Conservation (phyloP, 2,888 invertebrate species). For the Agriopis aurantiaria region DNA sequence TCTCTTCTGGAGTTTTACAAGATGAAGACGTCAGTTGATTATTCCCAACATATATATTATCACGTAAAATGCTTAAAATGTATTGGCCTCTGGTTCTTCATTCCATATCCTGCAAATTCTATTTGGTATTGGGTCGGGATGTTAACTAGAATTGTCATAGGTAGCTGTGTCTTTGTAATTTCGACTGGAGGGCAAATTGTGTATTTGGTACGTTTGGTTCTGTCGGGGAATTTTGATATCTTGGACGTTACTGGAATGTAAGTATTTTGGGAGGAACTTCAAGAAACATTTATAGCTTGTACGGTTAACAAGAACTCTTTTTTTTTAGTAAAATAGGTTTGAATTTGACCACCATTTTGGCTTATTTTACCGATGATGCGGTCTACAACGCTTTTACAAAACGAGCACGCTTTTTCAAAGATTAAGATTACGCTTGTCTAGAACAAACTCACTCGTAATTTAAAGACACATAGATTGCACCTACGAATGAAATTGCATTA, state of each 20-base stretch:
- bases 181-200: constrained; percentile 58
- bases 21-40: constrained; percentile 53
- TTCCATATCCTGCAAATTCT: constrained; percentile 54
- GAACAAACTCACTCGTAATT: no score
- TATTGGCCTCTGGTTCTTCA: constrained; percentile 62
- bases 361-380: no score
- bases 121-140: constrained; percentile 56
- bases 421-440: no score
- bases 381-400: no score
- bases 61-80: constrained; percentile 58
- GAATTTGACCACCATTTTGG: no score
- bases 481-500: no score
- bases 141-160: constrained; percentile 50
- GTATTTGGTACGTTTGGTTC: constrained; percentile 56
- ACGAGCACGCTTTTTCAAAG: no score
- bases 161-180: constrained; percentile 52
- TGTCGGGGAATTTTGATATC: constrained; percentile 57
- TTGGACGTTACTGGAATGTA: constrained; percentile 64
- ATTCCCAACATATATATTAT: constrained; percentile 56
- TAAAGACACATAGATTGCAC: no score
- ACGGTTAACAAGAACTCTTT: no score
- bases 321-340: no score
- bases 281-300: not conserved
- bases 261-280: constrained; percentile 43
- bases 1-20: constrained; percentile 40